Base-by-base conservation (phyloP, 2,888 invertebrate species). In the Tipula helvola region DNA sequence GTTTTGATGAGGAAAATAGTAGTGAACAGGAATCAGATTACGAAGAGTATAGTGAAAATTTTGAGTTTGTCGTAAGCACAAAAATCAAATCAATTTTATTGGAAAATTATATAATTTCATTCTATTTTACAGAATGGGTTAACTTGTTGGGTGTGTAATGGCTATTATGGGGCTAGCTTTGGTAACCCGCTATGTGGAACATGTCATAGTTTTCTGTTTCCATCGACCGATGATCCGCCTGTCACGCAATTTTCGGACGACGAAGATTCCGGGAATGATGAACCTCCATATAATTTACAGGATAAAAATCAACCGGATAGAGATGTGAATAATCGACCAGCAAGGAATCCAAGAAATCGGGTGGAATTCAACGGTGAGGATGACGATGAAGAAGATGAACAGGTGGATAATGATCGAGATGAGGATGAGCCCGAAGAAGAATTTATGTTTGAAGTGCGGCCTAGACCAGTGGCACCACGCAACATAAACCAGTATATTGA, bases 251-350 rank as follows among this genome's bases (percentile, higher is more conserved):
- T 93, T 87, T 95, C 96, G 5, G 97, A 97, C 89, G 97, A 97
- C 89, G 96, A 96, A 88, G 98, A 98, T 91, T 98, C 97, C 0
- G 98, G 98, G 0, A 98, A 97, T 90, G 98, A 98, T 90, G 98
- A 98, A 90, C 98, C 98, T 0, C 91, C 91, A 0, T 91, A 91
- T 71, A 89, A 87, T 71, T 88, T 88, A 7, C 87, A 88, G 0
- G 89, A 89, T 41, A 91, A 91, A 87, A 91, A 91, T 71, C 85
- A 84, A 28, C 87, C 36, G n/a, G 86, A 87, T 10, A 86, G 87
- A 47, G 87, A 91, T 90, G 87, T 90, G 89, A 71, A 86, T 89
- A 89, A 86, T 88, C 47, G 71, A 8, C 18, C 36, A 41, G 12
- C 87, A 87, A 13, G 10, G 12, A 36, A 42, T 42, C 85, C 85